Conservation (phyloP, 1,140 invertebrate species). For the Charaxes varanes region DNA sequence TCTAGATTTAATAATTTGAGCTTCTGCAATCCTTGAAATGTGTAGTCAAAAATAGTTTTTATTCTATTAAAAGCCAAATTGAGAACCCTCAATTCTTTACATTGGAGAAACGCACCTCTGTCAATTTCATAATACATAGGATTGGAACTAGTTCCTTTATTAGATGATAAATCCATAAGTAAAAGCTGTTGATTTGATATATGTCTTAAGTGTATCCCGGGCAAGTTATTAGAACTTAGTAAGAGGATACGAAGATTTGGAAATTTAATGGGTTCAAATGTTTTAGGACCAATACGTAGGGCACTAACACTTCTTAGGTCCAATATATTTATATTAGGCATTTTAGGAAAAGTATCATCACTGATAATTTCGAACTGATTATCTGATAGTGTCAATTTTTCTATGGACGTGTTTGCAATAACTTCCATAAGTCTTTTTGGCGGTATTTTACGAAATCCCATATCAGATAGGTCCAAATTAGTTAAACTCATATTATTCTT, state of each 20-base stretch:
- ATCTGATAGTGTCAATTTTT: conserved; percentile 60
- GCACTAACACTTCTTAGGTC: conserved; percentile 63
- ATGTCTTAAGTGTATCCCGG: conserved; percentile 60
- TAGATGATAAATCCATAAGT: conserved; percentile 68
- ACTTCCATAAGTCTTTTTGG: conserved; percentile 60
- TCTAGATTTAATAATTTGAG: conserved; percentile 66
- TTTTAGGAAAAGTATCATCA: conserved; percentile 66
- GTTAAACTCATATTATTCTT: conserved; percentile 53
- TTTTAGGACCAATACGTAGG: conserved; percentile 39
- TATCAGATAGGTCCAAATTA: conserved; percentile 63
- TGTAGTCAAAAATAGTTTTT: conserved; percentile 58
- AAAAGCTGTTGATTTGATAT: conserved; percentile 61
- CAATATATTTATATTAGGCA: conserved; percentile 68
- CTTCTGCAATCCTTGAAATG: conserved; percentile 65
- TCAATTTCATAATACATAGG: conserved; percentile 66
- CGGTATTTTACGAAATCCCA: conserved; percentile 68
- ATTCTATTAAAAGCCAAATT: conserved; percentile 72
- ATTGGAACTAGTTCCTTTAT: conserved; percentile 50
- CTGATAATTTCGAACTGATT: conserved; percentile 74
- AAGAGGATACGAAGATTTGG: conserved; percentile 66
- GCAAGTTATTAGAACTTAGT: conserved; percentile 67
- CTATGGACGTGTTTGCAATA: conserved; percentile 68
- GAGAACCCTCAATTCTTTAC: conserved; percentile 41
- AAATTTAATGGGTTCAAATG: conserved; percentile 53
- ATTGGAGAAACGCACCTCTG: conserved; percentile 42